These are phyloP conservation scores for Tragelaphus strepsiceros DNA, from an alignment of 2,113 vertebrate species.

Conservation along the genomic window DNA sequence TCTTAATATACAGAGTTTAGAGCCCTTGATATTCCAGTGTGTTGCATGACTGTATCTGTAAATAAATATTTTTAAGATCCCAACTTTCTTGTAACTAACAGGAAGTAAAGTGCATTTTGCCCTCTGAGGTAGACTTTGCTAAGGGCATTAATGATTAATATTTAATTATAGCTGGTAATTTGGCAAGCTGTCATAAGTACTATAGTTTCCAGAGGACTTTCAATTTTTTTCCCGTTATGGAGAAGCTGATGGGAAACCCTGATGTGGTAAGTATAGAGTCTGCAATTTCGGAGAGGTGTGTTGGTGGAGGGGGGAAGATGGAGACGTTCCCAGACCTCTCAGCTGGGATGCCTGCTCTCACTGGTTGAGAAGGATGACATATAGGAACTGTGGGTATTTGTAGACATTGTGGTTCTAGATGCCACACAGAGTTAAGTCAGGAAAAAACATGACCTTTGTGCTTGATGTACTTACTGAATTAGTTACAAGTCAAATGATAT, in stretches of 20 bases:
- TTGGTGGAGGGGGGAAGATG: neutral
- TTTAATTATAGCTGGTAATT: neutral
- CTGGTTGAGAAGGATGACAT: neutral
- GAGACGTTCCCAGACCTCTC: neutral
- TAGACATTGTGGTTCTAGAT: neutral
- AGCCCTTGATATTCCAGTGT: neutral
- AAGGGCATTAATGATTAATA: slow-evolving; percentile 33
- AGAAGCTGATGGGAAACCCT: neutral
- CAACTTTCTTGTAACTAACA: neutral
- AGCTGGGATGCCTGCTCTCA: neutral
- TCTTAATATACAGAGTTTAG: neutral
- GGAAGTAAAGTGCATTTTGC: neutral
- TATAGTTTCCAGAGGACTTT: slow-evolving; percentile 18
- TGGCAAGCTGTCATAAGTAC: neutral
- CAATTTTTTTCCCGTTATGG: neutral
- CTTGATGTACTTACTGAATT: neutral
- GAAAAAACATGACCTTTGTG: neutral
- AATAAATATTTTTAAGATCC: neutral
- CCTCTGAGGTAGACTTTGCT: neutral
- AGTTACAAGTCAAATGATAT: neutral
- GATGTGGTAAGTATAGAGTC: neutral
- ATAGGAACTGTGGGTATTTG: neutral
- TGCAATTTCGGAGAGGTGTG: neutral
- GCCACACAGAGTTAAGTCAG: neutral
- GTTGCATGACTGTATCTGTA: neutral